A percentile compares a stretch with the other conserved stretches of the same genome.
Evolutionary conservation across 2,797 vertebrate genomes (phyloP).

Genomic region (Arctocebus calabarensis): DNA sequence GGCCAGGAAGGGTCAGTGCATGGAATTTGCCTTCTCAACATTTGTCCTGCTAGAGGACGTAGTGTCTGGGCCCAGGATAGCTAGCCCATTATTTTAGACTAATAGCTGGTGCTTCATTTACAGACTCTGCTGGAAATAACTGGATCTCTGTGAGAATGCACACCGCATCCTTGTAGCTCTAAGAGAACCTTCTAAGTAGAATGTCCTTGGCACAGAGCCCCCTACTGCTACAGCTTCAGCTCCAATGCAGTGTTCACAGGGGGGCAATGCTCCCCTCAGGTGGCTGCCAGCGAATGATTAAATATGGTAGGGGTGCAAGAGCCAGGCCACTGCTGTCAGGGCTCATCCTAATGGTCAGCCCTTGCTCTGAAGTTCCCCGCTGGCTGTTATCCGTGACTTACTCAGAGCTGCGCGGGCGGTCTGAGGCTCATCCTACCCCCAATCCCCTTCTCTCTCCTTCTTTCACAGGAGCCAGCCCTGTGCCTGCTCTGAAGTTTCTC

Average conservation of each 20-base stretch:
- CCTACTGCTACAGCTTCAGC: conserved; percentile 4
- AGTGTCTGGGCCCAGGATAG: neutral
- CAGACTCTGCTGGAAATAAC: conserved; percentile 10
- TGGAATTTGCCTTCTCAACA: neutral
- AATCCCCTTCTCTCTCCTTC: too few species aligned
- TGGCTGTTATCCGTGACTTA: neutral
- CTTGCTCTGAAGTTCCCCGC: neutral
- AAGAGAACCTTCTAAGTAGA: conserved; percentile 26
- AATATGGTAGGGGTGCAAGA: neutral
- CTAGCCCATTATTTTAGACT: conserved; percentile 20
- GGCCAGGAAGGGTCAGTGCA: neutral
- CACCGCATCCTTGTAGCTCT: neutral
- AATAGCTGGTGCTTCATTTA: neutral
- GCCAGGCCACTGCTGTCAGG: neutral
- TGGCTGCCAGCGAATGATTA: neutral
- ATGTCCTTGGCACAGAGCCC: conserved; percentile 18
- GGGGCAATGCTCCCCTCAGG: neutral
- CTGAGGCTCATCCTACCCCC: neutral
- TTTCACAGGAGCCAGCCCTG: neutral
- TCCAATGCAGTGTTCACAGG: neutral
- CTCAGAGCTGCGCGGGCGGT: neutral
- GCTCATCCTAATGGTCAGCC: neutral
- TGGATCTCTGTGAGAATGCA: neutral
- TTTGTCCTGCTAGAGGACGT: neutral
- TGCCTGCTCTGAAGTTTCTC: neutral